Base-by-base conservation (phyloP, 2,888 invertebrate species). In the Eurois occulta region DNA sequence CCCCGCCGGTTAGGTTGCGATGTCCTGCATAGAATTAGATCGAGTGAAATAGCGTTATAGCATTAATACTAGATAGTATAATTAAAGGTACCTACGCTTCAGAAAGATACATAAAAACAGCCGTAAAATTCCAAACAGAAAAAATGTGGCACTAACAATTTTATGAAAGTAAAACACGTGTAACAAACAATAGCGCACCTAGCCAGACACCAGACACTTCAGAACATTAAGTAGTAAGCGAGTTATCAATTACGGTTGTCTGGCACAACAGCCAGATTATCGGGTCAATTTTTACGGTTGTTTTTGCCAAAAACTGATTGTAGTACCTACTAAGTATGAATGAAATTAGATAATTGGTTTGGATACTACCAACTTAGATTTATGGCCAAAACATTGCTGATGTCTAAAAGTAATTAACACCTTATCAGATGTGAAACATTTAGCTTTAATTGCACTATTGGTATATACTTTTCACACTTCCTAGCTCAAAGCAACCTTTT, bases 181-280 rank as follows among this genome's bases (percentile, higher is more conserved):
- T 70, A 70, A 64, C 41, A 41, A 70, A 62, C 70, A 66, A 73
- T 62, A 28, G 32, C 81, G 80, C 84, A 60, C 64, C n/a, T 60
- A 60, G 67, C 46, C 55, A 28, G 64, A 58, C 62, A 38, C 48
- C 35, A 66, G 66, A 55, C 70, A 62, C 48, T 41, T 52, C 46
- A 66, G 24, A 78, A 55, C 65, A 78, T 72, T 69, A 64, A 66
- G 75, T 62, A 72, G 67, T 67, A 28, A 65, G 67, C 55, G 52
- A 71, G 55, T 73, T 84, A 70, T 85, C 85, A 74, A 74, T 73
- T 73, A 80, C 32, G 55, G 58, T 24, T 41, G 81, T 85, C 85
- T 73, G 81, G 85, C 58, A 62, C 82, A 73, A 32, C 46, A 48
- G 18, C 28, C 32, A 41, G 68, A 58, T 81, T 72, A 79, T 62